These are phyloP conservation scores for Achroia grisella DNA, from an alignment of 1,140 invertebrate species.

Conservation along the genomic window DNA sequence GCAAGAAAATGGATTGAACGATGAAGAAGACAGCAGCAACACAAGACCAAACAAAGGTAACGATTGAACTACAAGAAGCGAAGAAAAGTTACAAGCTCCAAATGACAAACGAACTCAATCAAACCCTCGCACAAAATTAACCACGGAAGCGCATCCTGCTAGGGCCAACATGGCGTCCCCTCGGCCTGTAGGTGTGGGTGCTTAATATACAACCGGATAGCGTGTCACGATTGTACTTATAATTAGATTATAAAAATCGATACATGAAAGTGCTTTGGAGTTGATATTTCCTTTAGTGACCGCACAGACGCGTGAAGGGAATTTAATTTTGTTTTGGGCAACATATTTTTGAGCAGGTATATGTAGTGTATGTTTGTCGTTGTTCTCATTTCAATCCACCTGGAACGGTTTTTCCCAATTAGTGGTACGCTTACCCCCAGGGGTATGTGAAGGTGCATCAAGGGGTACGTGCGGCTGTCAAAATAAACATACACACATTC, in stretches of 20 bases:
- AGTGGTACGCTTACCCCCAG: too few species aligned
- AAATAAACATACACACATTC: too few species aligned
- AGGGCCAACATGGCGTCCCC: not conserved
- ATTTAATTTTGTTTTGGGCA: too few species aligned
- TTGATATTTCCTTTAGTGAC: not conserved
- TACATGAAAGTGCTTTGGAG: not conserved
- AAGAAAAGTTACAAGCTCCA: too few species aligned
- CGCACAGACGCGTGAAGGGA: not conserved
- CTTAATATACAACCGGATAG: conserved; percentile 1
- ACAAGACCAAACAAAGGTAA: not conserved
- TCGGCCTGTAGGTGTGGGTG: not conserved
- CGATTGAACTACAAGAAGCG: not conserved
- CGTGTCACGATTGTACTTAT: not conserved
- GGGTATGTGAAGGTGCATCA: too few species aligned
- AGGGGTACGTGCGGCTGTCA: too few species aligned
- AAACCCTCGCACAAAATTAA: conserved; percentile 10
- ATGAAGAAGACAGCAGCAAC: too few species aligned
- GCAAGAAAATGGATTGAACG: too few species aligned
- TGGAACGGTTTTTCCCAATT: too few species aligned
- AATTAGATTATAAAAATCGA: not conserved
- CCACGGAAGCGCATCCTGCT: conserved; percentile 25
- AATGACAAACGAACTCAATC: not conserved
- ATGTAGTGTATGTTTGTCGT: too few species aligned
- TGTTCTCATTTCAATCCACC: too few species aligned
- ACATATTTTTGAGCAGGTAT: too few species aligned